Conservation (phyloP, 1,140 invertebrate species). For the Bombus consobrinus region DNA sequence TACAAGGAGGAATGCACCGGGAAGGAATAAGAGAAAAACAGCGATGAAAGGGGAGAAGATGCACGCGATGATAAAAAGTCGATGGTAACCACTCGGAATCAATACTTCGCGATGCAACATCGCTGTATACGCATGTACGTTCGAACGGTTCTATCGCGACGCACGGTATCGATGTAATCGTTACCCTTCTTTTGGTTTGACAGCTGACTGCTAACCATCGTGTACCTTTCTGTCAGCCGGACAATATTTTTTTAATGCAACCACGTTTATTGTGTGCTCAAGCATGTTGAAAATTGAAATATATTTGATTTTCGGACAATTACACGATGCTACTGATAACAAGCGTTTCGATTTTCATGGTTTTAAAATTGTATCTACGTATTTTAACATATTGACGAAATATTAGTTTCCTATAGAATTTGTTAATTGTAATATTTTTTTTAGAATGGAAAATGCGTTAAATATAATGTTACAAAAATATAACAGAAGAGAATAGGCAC, state of each 20-base stretch:
- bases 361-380: too few relatives aligned
- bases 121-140: not conserved
- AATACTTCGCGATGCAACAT: constrained; percentile 20
- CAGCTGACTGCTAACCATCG: constrained; percentile 9
- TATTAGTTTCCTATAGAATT: too few relatives aligned
- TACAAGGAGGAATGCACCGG: constrained; percentile 41
- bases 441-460: not conserved
- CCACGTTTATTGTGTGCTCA: not conserved
- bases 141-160: constrained; percentile 21
- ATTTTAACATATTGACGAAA: too few relatives aligned
- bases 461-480: too few relatives aligned
- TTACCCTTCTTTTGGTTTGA: constrained; percentile 10
- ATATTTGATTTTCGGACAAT: not conserved
- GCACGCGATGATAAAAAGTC: constrained; percentile 27
- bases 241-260: not conserved
- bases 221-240: not conserved
- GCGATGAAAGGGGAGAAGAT: constrained; percentile 44
- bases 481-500: too few relatives aligned
- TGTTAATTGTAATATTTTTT: not conserved
- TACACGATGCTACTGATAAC: not conserved
- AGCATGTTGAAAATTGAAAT: not conserved
- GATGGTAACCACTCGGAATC: constrained; percentile 41
- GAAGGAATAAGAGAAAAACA: constrained; percentile 41
- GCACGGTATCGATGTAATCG: constrained; percentile 27
- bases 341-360: too few relatives aligned